Evolutionary conservation across 2,113 vertebrate genomes (phyloP), one percentile per base, ranked within the genome.

Genomic region (Myocastor coypus): DNA sequence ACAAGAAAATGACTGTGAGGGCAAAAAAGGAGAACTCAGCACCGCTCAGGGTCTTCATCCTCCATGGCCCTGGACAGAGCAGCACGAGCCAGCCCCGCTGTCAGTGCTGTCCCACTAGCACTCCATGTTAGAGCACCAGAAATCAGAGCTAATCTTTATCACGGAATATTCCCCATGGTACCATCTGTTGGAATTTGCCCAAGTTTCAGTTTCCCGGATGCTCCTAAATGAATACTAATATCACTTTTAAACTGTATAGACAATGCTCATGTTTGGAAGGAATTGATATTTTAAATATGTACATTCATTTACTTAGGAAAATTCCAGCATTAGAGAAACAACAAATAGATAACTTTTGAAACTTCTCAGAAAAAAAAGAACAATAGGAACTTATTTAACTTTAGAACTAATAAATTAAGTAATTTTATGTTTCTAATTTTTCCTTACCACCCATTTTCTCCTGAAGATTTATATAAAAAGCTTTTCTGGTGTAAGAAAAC

Each of bases 81-180:
- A 28, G 40, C 26, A 7, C 11, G 24, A 50, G 66, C 59, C 59
- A 32, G 37, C 69, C 69, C 1, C 7, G 10, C 9, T 8, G 0
- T 1, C 71, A 40, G 37, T 1, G 22, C 19, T 40, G 10, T 5
- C 37, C 22, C 68, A 11, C 22, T 26, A 8, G 71, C 71, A 42
- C 37, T 20, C 24, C 3, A 11, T 1, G 71, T 14, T 37, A 8
- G 1, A 71, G 4, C 20, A 40, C 2, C 10, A n/a, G 7, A 17
- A 71, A 68, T 57, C 7, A 68, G n/a, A 40, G 66, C 66, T n/a
- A 14, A 7, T 20, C 4, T 69, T 4, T 69, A 17, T 7, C 3
- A 4, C 8, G 32, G 34, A 69, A 19, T n/a, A 5, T 16, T 69
- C 34, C 64, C n/a, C 7, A 34, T 5, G 16, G 1, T 17, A 34